Conservation (phyloP, 2,113 vertebrate species). For the Notarius quadriscutis region DNA sequence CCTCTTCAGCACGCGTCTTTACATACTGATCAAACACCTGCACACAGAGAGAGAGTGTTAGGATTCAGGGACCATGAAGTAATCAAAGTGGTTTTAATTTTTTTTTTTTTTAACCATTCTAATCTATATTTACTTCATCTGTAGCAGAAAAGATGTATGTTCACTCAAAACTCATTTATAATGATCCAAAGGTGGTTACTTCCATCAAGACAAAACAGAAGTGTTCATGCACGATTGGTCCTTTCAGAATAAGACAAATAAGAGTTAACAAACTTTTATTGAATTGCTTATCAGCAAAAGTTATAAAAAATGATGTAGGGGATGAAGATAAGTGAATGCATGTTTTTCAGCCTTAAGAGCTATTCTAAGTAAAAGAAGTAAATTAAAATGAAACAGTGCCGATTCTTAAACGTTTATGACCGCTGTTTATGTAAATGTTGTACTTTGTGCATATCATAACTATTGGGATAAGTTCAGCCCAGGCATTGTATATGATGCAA, state of each 20-base stretch:
- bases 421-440: not conserved
- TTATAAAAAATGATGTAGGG: too few species aligned
- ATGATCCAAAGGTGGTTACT: not conserved
- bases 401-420: not conserved
- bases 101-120: not conserved
- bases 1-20: slow-evolving; percentile 98
- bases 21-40: slow-evolving; percentile 99
- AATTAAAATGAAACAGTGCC: not conserved
- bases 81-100: not conserved
- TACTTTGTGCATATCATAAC: not conserved
- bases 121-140: not conserved
- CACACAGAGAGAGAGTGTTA: not conserved
- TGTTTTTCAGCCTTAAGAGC: not conserved
- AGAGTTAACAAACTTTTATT: not conserved
- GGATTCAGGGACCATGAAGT: not conserved
- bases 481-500: too few species aligned
- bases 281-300: not conserved
- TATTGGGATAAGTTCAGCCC: not conserved
- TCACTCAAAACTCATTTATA: not conserved
- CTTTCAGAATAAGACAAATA: not conserved
- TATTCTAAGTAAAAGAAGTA: not conserved
- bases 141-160: not conserved
- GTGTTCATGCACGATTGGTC: not conserved
- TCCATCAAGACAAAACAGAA: not conserved
- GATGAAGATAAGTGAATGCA: not conserved